Conservation (phyloP, 2,113 vertebrate species). For the Vidua macroura region DNA sequence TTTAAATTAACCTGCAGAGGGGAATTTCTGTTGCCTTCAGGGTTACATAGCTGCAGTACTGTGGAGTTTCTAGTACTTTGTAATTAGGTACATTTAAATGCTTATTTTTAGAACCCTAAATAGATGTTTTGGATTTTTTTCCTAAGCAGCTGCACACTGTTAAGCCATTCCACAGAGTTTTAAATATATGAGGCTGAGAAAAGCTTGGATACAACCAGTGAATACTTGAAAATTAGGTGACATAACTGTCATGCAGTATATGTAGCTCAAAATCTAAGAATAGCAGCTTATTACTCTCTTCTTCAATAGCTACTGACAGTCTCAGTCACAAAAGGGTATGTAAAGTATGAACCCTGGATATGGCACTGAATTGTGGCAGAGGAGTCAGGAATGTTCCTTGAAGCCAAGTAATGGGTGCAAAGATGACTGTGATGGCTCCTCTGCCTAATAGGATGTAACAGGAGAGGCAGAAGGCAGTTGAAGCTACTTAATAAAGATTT, state of each 20-base stretch:
- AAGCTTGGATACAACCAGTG: slow-evolving; percentile 22
- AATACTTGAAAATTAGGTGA: slow-evolving; percentile 64
- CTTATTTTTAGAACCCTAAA: slow-evolving; percentile 49
- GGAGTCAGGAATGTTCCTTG: neutral
- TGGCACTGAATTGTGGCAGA: neutral
- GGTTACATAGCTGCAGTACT: neutral
- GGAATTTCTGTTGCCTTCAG: slow-evolving; percentile 1
- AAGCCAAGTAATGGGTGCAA: neutral
- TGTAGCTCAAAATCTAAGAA: slow-evolving; percentile 23
- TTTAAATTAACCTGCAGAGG: neutral
- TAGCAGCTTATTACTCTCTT: slow-evolving; percentile 49
- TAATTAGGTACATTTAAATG: slow-evolving; percentile 39
- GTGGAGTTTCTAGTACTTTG: slow-evolving; percentile 21
- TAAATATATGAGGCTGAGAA: slow-evolving; percentile 40
- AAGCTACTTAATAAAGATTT: neutral
- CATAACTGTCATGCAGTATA: slow-evolving; percentile 7
- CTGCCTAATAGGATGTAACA: neutral
- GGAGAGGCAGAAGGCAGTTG: neutral
- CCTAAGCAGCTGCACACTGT: slow-evolving; percentile 50
- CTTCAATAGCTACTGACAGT: neutral
- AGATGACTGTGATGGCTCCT: neutral
- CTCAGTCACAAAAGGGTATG: neutral
- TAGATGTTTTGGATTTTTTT: slow-evolving; percentile 45
- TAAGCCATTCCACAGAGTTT: slow-evolving; percentile 50
- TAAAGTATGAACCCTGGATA: neutral